Evolutionary conservation across 2,797 vertebrate species (phyloP), one percentile per base, ranked within the genome.

Genomic region (Brachyrhaphis roseni): DNA sequence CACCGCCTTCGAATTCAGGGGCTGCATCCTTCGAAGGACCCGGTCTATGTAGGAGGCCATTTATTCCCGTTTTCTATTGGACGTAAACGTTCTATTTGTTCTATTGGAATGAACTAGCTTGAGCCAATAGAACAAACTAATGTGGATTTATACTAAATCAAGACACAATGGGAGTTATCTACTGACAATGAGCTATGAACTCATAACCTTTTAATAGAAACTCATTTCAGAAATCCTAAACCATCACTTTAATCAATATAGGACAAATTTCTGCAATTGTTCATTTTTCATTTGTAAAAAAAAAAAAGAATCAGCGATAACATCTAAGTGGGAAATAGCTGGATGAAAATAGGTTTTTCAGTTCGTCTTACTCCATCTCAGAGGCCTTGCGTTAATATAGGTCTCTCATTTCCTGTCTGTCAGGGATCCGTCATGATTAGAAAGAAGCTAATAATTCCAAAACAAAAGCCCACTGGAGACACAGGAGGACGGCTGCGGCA

Each of bases 361-460:
- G 75, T 23, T 3, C 4, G 12, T 79, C 31, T 81, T 8, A 76
- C 23, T 45, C 51, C 75, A 49, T 55, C 64, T 68, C 46, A 57
- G 46, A 75, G 70, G n/a, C 34, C 8, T 78, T 76, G 74, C 88
- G 84, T 79, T 71, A 82, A 90, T 84, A 64, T 80, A 86, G 66
- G 80, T 78, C 51, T 87, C 78, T 90, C 66, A 88, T 91, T 90
- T 93, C 90, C 92, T 88, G 84, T 87, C 78, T 77, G 76, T 79
- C 73, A 83, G 8, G 1, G 74, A 75, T 26, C 55, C 0, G 57
- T 87, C 84, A 76, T 86, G 79, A 92, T 92, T 89, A 86, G n/a
- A 89, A 87, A 89, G 70, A 43, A 83, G 82, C 82, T 91, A 85
- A 93, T 94, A 83, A 90, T 89, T 87, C 47, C 76, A 82, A 93